Evolutionary conservation across 2,797 vertebrate genomes (phyloP).

Genomic region (Mormyrus proboscirostris): DNA sequence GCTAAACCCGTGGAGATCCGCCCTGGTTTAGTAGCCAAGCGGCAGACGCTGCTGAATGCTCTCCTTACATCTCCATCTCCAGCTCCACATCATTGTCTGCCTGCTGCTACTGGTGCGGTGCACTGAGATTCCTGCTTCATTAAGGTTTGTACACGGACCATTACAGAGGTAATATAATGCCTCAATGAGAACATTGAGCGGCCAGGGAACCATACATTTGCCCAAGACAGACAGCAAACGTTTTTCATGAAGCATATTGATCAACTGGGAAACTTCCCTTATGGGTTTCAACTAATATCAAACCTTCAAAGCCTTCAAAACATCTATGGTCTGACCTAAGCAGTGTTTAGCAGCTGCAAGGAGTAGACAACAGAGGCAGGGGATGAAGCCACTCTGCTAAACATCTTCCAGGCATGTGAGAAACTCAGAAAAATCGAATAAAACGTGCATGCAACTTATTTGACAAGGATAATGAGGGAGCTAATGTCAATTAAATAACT

Average conservation of each 20-base stretch:
- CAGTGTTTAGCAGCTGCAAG: neutral
- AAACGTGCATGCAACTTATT: neutral
- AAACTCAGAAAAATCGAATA: neutral
- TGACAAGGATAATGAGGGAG: neutral
- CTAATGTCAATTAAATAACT: slow-evolving; percentile 16
- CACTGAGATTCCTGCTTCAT: neutral
- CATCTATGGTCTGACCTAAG: neutral
- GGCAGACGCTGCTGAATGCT: neutral
- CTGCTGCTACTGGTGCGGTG: neutral
- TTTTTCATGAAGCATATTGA: neutral
- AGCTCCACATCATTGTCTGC: neutral
- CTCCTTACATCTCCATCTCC: neutral
- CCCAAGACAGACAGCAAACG: neutral
- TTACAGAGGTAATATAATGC: neutral
- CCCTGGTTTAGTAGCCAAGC: neutral
- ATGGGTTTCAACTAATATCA: neutral
- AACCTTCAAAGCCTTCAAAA: neutral
- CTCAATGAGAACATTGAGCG: neutral
- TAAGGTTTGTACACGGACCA: neutral
- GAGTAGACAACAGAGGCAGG: neutral
- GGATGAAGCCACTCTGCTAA: neutral
- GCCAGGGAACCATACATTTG: neutral
- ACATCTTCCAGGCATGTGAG: no score
- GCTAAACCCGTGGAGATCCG: neutral
- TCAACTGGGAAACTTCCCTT: neutral